Evolutionary conservation across 37 sponge, comb jelly and placozoan genomes (phyloP).

Genomic region (Spongilla lacustris): DNA sequence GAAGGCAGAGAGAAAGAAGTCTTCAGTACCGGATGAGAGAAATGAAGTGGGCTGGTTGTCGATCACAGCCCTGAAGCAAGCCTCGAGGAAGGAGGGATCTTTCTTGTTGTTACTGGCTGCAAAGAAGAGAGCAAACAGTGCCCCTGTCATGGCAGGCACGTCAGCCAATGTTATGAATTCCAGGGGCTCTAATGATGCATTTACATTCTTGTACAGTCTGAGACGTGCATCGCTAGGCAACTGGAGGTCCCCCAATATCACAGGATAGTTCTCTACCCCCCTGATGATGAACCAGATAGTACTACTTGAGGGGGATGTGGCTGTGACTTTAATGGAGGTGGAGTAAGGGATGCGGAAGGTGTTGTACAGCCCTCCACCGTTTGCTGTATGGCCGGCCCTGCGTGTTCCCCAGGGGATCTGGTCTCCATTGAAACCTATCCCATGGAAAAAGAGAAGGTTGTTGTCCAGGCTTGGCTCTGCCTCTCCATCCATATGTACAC

Average conservation of each 20-base stretch:
- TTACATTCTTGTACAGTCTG: conserved; percentile 65
- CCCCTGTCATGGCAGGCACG: conserved; percentile 42
- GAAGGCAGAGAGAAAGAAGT: conserved; percentile 88
- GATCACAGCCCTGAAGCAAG: conserved; percentile 65
- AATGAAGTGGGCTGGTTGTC: conserved; percentile 44
- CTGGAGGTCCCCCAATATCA: conserved; percentile 65
- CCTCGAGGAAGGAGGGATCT: conserved; percentile 52
- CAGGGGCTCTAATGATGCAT: conserved; percentile 24
- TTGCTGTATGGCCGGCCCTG: conserved; percentile 53
- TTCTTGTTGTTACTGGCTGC: conserved; percentile 47
- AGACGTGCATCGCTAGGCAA: conserved; percentile 67
- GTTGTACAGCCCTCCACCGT: conserved; percentile 51
- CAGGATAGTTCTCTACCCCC: conserved; percentile 76
- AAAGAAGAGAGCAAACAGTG: conserved; percentile 61
- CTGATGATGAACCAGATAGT: conserved; percentile 78
- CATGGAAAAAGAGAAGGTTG: conserved; percentile 68
- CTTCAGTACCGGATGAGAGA: conserved; percentile 87
- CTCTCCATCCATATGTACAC: conserved; percentile 82
- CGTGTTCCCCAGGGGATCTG: conserved; percentile 73
- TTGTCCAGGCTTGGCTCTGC: conserved; percentile 67
- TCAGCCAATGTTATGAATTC: conserved; percentile 68
- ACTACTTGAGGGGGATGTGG: conserved; percentile 41
- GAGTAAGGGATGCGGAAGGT: conserved; percentile 73
- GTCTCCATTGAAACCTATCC: conserved; percentile 50
- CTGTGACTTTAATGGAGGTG: conserved; percentile 66